phyloP scores from a whole-genome alignment of 2,113 vertebrate genomes.

The Zootoca vivipara region DNA sequence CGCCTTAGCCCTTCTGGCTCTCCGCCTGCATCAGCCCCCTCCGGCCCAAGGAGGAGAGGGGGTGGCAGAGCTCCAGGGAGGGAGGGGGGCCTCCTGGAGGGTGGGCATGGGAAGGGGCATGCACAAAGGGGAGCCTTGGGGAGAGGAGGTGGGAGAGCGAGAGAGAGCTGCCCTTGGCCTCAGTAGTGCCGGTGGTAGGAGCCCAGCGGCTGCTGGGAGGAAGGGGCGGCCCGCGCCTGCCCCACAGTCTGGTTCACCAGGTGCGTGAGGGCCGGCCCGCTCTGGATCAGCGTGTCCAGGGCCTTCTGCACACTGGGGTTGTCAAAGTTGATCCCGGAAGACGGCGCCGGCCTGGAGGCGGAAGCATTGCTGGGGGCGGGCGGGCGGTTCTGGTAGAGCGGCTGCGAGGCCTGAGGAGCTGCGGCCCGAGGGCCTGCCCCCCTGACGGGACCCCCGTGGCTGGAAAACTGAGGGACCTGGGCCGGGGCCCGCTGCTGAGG shows the following conservation, averaged over 20 bases:
- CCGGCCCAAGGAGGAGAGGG: no score
- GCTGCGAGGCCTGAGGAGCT: conserved; percentile 67
- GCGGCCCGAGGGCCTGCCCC: conserved; percentile 71
- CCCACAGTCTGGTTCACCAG: conserved; percentile 83
- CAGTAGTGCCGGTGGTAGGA: conserved; percentile 93
- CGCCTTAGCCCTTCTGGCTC: neutral
- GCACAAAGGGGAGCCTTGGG: conserved; percentile 49
- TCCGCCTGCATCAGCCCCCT: no score
- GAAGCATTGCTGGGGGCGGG: conserved; percentile 68
- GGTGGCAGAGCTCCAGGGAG: conserved; percentile 16
- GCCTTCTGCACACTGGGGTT: conserved; percentile 98
- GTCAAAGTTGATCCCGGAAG: conserved; percentile 92
- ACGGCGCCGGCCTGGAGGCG: conserved; percentile 76
- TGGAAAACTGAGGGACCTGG: conserved; percentile 73
- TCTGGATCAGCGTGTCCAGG: conserved; percentile 97
- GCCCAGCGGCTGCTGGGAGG: conserved; percentile 77
- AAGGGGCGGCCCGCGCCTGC: conserved; percentile 71
- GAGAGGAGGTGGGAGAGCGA: conserved; percentile 16
- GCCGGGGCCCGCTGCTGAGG: conserved; percentile 76
- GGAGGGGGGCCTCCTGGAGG: conserved; percentile 2
- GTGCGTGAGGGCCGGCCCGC: conserved; percentile 92
- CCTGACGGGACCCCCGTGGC: conserved; percentile 69
- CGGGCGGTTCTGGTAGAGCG: conserved; percentile 76
- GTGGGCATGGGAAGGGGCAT: conserved; percentile 32
- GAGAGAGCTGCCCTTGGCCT: conserved; percentile 38